These are phyloP conservation scores for Trachemys scripta DNA, from an alignment of 2,113 vertebrate species.

Conservation along the genomic window DNA sequence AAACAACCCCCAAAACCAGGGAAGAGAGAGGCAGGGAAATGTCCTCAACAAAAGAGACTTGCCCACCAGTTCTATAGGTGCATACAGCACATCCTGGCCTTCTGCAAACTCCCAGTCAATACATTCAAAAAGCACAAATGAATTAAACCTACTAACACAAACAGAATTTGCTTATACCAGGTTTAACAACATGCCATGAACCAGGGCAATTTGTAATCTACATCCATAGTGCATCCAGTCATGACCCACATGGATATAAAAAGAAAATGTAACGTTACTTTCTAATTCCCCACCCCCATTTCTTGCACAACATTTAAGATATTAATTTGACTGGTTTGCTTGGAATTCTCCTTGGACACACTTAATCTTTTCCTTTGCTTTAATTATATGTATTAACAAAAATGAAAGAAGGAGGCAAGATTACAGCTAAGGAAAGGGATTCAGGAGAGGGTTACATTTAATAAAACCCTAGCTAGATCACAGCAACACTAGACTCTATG, in stretches of 20 bases:
- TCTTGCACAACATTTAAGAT: not conserved
- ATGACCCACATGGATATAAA: not conserved
- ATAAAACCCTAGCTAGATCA: constrained; percentile 13
- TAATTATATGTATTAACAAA: not conserved
- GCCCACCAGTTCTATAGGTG: not conserved
- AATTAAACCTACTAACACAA: constrained; percentile 10
- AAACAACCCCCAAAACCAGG: not conserved
- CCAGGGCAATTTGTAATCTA: not conserved
- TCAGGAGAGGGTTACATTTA: not conserved
- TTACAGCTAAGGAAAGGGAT: not conserved
- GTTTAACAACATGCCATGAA: constrained; percentile 48
- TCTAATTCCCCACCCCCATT: not conserved
- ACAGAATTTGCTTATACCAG: constrained; percentile 26
- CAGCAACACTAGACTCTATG: not conserved
- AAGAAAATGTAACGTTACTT: not conserved
- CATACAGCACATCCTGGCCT: not conserved
- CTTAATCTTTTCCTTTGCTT: not conserved
- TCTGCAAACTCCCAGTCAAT: constrained; percentile 23
- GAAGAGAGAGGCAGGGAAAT: not conserved
- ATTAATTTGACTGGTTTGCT: not conserved
- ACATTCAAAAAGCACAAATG: constrained; percentile 18
- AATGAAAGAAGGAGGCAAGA: not conserved
- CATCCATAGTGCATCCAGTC: not conserved
- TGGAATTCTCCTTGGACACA: not conserved
- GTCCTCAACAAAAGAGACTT: not conserved